Evolutionary conservation across 2,888 invertebrate genomes (phyloP), one percentile per base, ranked within the genome.

Genomic region (Diaphora mendica): DNA sequence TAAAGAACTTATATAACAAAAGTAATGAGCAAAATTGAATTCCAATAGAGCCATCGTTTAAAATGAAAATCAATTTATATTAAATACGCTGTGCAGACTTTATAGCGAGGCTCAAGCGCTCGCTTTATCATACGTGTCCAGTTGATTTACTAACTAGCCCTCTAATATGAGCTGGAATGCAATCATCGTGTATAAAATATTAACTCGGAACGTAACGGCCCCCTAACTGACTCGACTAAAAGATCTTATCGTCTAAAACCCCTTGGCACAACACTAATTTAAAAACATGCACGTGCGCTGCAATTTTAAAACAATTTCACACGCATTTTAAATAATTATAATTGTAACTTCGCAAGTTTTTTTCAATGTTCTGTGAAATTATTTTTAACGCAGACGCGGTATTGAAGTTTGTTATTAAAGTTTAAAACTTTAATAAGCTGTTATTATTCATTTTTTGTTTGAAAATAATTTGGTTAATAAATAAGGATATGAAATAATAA

Each of bases 61-160:
- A 71, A 65, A 39, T 65, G 30, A 55, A 42, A 70, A 70, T 73
- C 65, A 73, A 73, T 73, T 70, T 33, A 7, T 44, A 64, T 20
- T 66, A 70, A 62, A 59, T 59, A 55, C 59, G 33, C n/a, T 30
- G 35, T 48, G 44, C 33, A 68, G 77, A 55, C 20, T 70, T 64
- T 72, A 73, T 71, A 73, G 23, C 26, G 17, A 67, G 42, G 66
- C 39, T 30, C 30, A 75, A 71, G 78, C 79, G 78, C 75, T 77
- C 70, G 70, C 79, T 82, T 80, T 79, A 82, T 84, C 79, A 82
- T 83, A 83, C 80, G 82, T 78, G 87, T 85, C 83, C 82, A 76
- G 72, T 78, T 84, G 86, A 85, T 88, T 88, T 88, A 88, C 86
- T 85, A 87, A 88, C 81, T 77, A 80, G 82, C 78, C 35, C 77